Conservation (phyloP, 2,888 invertebrate genomes). For the Hesperia comma region DNA sequence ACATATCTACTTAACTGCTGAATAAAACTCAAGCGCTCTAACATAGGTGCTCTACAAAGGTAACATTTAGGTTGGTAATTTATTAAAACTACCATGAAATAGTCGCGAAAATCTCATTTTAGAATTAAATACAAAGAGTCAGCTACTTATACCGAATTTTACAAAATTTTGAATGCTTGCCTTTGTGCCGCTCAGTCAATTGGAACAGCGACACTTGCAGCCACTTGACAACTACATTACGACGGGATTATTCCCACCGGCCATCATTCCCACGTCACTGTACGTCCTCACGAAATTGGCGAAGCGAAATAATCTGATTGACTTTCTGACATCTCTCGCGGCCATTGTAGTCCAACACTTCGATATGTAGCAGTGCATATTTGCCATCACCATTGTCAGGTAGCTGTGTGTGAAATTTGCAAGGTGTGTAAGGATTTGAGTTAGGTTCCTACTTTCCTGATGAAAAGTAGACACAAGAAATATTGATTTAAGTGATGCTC, state of each 20-base stretch:
- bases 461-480: no score
- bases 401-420: background rate
- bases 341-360: conserved; percentile 26
- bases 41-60: no score
- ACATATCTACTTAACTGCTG: no score
- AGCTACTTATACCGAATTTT: no score
- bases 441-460: no score
- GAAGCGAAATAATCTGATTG: conserved; percentile 44
- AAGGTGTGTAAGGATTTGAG: background rate
- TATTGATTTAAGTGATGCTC: no score
- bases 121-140: no score
- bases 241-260: conserved; percentile 1
- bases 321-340: conserved; percentile 44
- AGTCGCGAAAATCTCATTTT: no score
- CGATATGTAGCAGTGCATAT: background rate
- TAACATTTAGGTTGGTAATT: no score
- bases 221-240: conserved; percentile 27
- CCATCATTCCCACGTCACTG: conserved; percentile 38
- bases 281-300: conserved; percentile 21
- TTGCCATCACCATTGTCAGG: conserved; percentile 9
- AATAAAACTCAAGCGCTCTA: no score
- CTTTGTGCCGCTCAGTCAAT: background rate
- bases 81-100: no score
- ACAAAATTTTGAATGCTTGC: no score
- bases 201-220: conserved; percentile 16